Base-by-base conservation (phyloP, 2,888 invertebrate genomes). In the Caradrina clavipalpis region DNA sequence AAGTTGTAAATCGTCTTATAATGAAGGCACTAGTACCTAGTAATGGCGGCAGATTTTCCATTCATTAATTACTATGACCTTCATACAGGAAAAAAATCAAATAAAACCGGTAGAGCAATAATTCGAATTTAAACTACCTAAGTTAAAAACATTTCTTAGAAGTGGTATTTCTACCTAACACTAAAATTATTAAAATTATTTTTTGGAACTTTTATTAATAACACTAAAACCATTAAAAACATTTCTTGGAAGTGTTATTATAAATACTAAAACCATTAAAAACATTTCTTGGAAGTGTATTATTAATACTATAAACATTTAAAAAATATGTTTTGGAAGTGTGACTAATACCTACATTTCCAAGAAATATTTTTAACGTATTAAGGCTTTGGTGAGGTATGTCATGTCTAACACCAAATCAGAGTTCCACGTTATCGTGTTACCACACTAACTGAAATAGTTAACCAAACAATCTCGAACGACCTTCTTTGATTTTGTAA, bases 401-500 rank as follows among this genome's bases (percentile, higher is more conserved):
- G 11, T 47, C 15, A 54, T 31, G 1, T 47, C 17, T 45, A 22
- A 22, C 11, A 5, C 47, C 22, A 75, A 71, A 35, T 51, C 21
- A 26, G 49, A 67, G 53, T n/a, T 5, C 35, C 5, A 42, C 8
- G 1, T 19, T 54, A 68, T 75, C 59, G 10, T 31, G 56, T 67
- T 75, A 76, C 67, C 76, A 56, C 31, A 61, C 31, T 47, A 31
- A 79, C 35, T 60, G 49, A 53, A 50, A 59, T 53, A 55, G 55
- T 60, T 58, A 80, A 62, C n/a, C 58, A 80, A 69, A 76, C 77
- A 69, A 45, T 54, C 42, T 42, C 22, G 2, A 42, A 35, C 53
- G 53, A 73, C 83, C 77, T 83, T 80, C 65, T 66, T n/a, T 26
- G 10, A 58, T 67, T 76, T 61, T 58, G 39, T 69, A 55, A 59